Percentiles rank a stretch among this genome's conserved stretches.
Evolutionary conservation across 2,888 invertebrate genomes (phyloP).

Genomic region (Drosophila seclusa): DNA sequence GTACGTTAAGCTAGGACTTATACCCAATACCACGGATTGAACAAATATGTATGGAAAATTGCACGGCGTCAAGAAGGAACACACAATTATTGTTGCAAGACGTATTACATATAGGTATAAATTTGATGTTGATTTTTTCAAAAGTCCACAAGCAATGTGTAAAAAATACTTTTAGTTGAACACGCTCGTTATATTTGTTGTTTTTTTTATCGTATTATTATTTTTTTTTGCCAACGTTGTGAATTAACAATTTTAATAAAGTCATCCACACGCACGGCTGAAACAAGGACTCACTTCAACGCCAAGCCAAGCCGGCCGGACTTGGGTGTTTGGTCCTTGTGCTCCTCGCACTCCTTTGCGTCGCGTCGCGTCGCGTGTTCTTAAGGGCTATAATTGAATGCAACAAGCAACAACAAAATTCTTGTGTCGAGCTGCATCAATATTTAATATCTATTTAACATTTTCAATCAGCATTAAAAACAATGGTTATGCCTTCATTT

Average conservation of each 20-base stretch:
- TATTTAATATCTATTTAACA: slow-evolving; percentile 70
- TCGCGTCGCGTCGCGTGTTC: slow-evolving; percentile 12
- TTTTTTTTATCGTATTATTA: not conserved
- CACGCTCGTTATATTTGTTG: slow-evolving; percentile 58
- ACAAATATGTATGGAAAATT: slow-evolving; percentile 45
- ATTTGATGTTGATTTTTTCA: slow-evolving; percentile 6
- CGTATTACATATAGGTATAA: not conserved
- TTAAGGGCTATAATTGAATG: slow-evolving; percentile 38
- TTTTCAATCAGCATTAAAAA: slow-evolving; percentile 66
- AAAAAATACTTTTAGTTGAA: slow-evolving; percentile 56
- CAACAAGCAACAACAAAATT: slow-evolving; percentile 26
- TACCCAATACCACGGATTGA: slow-evolving; percentile 42
- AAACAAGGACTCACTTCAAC: slow-evolving; percentile 45
- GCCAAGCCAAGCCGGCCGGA: slow-evolving; percentile 18
- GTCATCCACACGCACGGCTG: slow-evolving; percentile 73
- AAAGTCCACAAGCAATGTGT: slow-evolving; percentile 65
- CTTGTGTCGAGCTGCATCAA: slow-evolving; percentile 45
- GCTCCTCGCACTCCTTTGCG: not conserved
- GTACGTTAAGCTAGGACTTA: slow-evolving; percentile 64
- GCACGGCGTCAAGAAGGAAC: slow-evolving; percentile 43
- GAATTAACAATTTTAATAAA: slow-evolving; percentile 75
- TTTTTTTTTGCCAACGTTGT: slow-evolving; percentile 39
- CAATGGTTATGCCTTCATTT: slow-evolving; percentile 45
- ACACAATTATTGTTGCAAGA: slow-evolving; percentile 41
- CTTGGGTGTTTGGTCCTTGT: slow-evolving; percentile 8